Evolutionary conservation across 2,113 vertebrate genomes (phyloP), one percentile per base, ranked within the genome.

Genomic region (Chroicocephalus ridibundus): DNA sequence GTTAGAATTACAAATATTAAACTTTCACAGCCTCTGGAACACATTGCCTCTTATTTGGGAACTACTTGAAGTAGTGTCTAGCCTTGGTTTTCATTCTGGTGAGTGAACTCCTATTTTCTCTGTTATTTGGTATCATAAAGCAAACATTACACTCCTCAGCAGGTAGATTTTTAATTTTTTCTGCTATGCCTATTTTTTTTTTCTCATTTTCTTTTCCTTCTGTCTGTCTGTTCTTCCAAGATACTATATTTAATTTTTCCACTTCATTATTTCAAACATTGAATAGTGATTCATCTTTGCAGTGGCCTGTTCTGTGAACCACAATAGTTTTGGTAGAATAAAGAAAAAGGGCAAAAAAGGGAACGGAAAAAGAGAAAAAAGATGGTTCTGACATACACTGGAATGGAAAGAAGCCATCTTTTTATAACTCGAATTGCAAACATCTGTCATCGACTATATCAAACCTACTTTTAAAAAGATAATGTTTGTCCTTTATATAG

Each of bases 201-300:
- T 72, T 20, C 65, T 78, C 38, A 62, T 93, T 96, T 91, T 91
- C 66, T 85, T 94, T 91, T 85, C 44, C 64, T 90, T 4, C 51
- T 90, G 31, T 86, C 79, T 88, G 65, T 77, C 78, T 89, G 46
- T 83, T 90, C 83, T 93, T 95, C 82, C 72, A 75, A 91, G 90
- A 88, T 88, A 72, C 94, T 96, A 79, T 96, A 94, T 95, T 97
- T 97, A 96, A 96, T 96, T 95, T 95, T 95, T 94, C 95, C 79
- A 85, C 88, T 90, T 96, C 66, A 79, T 96, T 97, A 93, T 96
- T 95, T 93, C 92, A 85, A 13, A 86, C 94, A 71, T 20, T 44
- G 79, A 86, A 66, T 83, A 70, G 40, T 96, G 94, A 97, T 94
- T 97, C 97, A 97, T 96, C 93, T 79, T 82, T 69, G 61, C 94